Conservation (phyloP, 2,888 invertebrate species). For the Lampropteryx suffumata region DNA sequence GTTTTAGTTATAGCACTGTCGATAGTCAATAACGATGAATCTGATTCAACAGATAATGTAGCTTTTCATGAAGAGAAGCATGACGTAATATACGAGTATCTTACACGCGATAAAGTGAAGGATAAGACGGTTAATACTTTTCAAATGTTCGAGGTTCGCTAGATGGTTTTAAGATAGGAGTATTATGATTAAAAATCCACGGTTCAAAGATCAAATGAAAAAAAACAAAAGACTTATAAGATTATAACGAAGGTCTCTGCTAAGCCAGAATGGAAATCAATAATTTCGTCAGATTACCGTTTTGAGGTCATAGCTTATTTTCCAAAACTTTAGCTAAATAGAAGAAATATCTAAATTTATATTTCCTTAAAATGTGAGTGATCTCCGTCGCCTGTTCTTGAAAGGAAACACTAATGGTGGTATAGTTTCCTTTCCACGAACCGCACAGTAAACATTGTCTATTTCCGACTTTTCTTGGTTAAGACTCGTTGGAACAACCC, state of each 20-base stretch:
- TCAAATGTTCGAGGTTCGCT: background rate
- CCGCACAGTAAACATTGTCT: constrained; percentile 41
- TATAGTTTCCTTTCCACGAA: constrained; percentile 57
- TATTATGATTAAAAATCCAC: too few species aligned
- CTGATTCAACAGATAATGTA: constrained; percentile 5
- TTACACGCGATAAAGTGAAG: constrained; percentile 6
- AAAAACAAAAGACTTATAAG: too few species aligned
- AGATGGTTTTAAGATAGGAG: too few species aligned
- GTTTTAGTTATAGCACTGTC: constrained; percentile 24
- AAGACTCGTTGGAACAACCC: constrained; percentile 8
- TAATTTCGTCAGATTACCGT: too few species aligned
- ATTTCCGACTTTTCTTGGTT: constrained; percentile 43
- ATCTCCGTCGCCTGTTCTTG: constrained; percentile 43
- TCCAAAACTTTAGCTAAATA: constrained; percentile 22
- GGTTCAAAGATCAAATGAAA: too few species aligned
- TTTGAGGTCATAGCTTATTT: background rate
- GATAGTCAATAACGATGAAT: constrained; percentile 7
- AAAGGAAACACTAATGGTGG: constrained; percentile 59
- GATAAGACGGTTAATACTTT: background rate
- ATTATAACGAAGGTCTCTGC: background rate
- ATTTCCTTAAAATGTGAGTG: constrained; percentile 54
- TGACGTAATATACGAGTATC: background rate
- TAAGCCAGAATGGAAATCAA: background rate
- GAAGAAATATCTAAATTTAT: constrained; percentile 45
- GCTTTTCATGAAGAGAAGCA: background rate